Conservation (phyloP, 2,888 invertebrate genomes). For the Phyllotreta striolata region DNA sequence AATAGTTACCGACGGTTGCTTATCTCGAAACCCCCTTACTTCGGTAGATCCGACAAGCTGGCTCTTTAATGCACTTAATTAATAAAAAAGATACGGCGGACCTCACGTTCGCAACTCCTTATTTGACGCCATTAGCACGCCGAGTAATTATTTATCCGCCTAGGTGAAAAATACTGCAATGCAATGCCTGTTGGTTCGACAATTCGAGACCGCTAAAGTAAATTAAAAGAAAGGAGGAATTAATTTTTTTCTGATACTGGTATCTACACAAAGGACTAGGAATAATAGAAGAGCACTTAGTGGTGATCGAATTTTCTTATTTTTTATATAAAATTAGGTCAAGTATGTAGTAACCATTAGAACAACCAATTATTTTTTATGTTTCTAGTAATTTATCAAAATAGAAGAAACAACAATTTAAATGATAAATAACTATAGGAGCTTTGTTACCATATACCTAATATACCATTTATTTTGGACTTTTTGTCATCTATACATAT, state of each 20-base stretch:
- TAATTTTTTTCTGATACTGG: background rate
- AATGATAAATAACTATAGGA: no score
- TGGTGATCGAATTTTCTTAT: no score
- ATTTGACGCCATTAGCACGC: slow-evolving; percentile 41
- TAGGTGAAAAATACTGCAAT: slow-evolving; percentile 17
- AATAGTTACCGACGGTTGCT: slow-evolving; percentile 53
- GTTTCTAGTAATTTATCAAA: no score
- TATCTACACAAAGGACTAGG: no score
- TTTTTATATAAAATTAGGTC: no score
- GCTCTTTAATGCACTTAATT: slow-evolving; percentile 57
- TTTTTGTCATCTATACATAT: no score
- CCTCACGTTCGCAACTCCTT: slow-evolving; percentile 45
- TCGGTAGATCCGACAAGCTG: slow-evolving; percentile 52
- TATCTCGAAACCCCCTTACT: slow-evolving; percentile 51
- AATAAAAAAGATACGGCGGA: slow-evolving; percentile 54
- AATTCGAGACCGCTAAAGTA: background rate
- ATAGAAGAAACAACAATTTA: no score
- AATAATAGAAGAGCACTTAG: no score
- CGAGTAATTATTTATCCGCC: slow-evolving; percentile 33
- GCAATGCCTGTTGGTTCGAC: slow-evolving; percentile 8
- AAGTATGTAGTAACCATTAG: no score
- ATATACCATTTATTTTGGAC: no score
- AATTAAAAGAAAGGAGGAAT: slow-evolving; percentile 8
- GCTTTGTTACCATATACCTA: no score
- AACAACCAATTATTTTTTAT: no score